These are phyloP conservation scores for Ctenopoma multispine DNA, from an alignment of 2,797 vertebrate genomes.

Conservation along the genomic window DNA sequence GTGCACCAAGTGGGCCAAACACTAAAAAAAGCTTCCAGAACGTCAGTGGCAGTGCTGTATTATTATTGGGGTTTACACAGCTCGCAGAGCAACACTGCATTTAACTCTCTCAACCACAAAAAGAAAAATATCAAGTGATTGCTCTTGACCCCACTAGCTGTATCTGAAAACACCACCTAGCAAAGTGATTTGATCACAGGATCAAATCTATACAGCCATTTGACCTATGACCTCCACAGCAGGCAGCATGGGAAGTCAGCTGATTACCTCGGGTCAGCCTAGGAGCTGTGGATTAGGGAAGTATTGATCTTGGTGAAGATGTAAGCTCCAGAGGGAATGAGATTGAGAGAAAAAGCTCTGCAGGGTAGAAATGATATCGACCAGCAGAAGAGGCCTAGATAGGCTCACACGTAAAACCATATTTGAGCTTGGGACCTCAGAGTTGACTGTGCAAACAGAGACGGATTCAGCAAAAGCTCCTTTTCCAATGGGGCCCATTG, in stretches of 20 bases:
- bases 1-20: slow-evolving; percentile 5
- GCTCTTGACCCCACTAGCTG: slow-evolving; percentile 71
- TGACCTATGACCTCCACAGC: slow-evolving; percentile 79
- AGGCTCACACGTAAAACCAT: slow-evolving; percentile 72
- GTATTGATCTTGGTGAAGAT: slow-evolving; percentile 78
- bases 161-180: slow-evolving; percentile 69
- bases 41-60: not conserved
- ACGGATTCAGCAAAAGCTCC: slow-evolving; percentile 63
- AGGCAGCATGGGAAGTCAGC: slow-evolving; percentile 81
- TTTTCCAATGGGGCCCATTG: slow-evolving; percentile 63
- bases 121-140: slow-evolving; percentile 46
- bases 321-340: slow-evolving; percentile 72
- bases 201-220: slow-evolving; percentile 81
- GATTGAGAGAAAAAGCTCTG: slow-evolving; percentile 72
- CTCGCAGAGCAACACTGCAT: slow-evolving; percentile 21
- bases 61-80: slow-evolving; percentile 27
- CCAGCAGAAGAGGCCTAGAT: slow-evolving; percentile 63
- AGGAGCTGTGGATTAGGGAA: slow-evolving; percentile 77
- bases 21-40: slow-evolving; percentile 5
- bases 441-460: slow-evolving; percentile 76
- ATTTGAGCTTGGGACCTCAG: slow-evolving; percentile 76
- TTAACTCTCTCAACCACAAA: slow-evolving; percentile 32
- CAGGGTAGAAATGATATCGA: slow-evolving; percentile 75
- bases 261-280: slow-evolving; percentile 79
- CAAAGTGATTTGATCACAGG: slow-evolving; percentile 82